Conservation (phyloP, 1,140 invertebrate species). For the Heliconius hermathena region DNA sequence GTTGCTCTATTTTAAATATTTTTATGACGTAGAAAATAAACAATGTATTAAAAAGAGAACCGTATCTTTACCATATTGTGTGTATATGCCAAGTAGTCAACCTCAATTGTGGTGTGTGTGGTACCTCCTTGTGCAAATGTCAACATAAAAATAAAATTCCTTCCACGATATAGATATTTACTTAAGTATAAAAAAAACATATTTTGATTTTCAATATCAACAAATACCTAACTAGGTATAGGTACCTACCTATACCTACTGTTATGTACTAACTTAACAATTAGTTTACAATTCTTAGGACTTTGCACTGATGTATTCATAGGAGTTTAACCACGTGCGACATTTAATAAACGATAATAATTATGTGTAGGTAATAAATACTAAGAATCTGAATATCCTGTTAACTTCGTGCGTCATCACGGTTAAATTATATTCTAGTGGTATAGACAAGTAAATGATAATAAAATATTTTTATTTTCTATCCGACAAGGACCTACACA, state of each 20-base stretch:
- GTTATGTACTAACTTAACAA: too few species aligned
- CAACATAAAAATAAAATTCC: neutral
- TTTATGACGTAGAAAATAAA: constrained; percentile 24
- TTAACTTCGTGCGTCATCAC: neutral
- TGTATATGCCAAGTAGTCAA: neutral
- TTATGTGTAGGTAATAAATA: neutral
- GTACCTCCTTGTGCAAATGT: neutral
- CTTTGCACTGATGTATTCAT: neutral
- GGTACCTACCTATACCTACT: too few species aligned
- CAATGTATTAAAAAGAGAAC: neutral
- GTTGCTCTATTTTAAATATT: constrained; percentile 62
- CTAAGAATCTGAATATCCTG: constrained; percentile 2
- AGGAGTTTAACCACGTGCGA: neutral
- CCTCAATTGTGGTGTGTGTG: neutral
- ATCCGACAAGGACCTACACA: neutral
- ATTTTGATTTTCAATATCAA: too few species aligned
- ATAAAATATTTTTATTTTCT: neutral
- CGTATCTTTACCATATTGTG: neutral
- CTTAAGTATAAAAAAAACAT: too few species aligned
- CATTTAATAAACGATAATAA: neutral
- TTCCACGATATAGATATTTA: too few species aligned
- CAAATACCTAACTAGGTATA: too few species aligned
- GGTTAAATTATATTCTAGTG: neutral
- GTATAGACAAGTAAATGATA: neutral
- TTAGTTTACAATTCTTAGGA: too few species aligned